Percentiles rank a stretch among this genome's conserved stretches.
Evolutionary conservation across 2,888 invertebrate species (phyloP).

Genomic region (Mythimna ferrago): DNA sequence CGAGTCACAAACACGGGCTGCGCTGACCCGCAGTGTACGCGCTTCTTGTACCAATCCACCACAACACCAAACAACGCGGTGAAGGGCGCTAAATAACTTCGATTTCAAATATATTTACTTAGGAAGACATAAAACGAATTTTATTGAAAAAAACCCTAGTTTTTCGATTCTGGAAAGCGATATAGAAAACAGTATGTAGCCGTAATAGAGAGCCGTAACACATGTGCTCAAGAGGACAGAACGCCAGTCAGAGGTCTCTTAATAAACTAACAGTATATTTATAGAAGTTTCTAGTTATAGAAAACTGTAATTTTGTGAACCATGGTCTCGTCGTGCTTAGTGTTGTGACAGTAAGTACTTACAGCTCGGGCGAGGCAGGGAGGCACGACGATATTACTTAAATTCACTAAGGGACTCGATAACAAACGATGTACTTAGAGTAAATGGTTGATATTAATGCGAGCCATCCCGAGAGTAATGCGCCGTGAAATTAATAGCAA

Average conservation of each 20-base stretch:
- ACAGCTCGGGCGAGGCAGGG: not conserved
- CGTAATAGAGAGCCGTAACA: conserved; percentile 13
- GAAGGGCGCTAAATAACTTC: conserved; percentile 69
- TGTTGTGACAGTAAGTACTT: not conserved
- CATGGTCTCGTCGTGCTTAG: not conserved
- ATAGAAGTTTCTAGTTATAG: not conserved
- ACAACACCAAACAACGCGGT: conserved; percentile 26
- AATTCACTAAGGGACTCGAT: conserved; percentile 52
- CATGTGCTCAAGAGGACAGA: not conserved
- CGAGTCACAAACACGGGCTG: not conserved
- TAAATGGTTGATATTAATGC: conserved; percentile 56
- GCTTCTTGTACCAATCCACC: not conserved
- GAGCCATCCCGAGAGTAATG: conserved; percentile 48
- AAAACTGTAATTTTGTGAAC: not conserved
- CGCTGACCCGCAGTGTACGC: not conserved
- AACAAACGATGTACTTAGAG: conserved; percentile 53
- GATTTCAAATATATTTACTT: conserved; percentile 79
- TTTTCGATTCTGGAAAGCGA: conserved; percentile 44
- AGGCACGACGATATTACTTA: conserved; percentile 18
- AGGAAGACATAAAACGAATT: conserved; percentile 76
- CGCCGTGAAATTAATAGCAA: conserved; percentile 50
- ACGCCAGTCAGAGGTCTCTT: not conserved
- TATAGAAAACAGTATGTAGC: conserved; percentile 10
- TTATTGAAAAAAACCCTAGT: conserved; percentile 71
- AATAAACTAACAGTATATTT: too few species aligned